Base-by-base conservation (phyloP, 1,140 invertebrate species). In the Sarcophaga peregrina region DNA sequence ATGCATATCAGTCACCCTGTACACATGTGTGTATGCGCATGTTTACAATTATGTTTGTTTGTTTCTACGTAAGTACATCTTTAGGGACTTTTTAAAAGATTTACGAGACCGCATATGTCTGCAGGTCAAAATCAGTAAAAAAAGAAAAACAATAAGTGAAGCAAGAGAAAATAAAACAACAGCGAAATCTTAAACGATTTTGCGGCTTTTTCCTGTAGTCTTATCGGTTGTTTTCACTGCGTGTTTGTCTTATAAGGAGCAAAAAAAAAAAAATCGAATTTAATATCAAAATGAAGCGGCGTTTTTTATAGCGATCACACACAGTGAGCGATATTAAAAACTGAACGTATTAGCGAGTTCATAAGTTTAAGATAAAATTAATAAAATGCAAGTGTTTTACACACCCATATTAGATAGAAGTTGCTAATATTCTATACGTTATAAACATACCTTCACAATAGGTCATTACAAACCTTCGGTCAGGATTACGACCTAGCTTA, bases 81-180 rank as follows among this genome's bases (percentile, higher is more conserved):
- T 89, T 87, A 86, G 87, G 83, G 85, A 89, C 84, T 86, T 87
- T 86, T 87, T 87, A 89, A 89, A 87, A 89, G 87, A 89, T 89
- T 89, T 89, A 88, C 88, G 87, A 89, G 86, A 87, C 86, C 87
- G 86, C 85, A 87, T 89, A 88, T 87, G 87, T 87, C 87, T 87
- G 87, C 86, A 86, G 88, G 88, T 89, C 88, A 87, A 76, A 73
- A 80, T 52, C 82, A 47, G 58, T 72, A 50, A 78, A 48, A 50
- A 50, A 25, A 68, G 17, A 68, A 68, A 8, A 68, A 68, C 25
- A 68, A 68, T 20, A 68, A 17, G n/a, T 20, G 25, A 37, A 37
- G 4, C 25, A 37, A 37, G 25, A 37, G 4, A 37, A 37, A 37
- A 37, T 2, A 37, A 37, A 37, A 37, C 1, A 4, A 37, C 25